These are phyloP conservation scores for Xanthorhoe spadicearia DNA, from an alignment of 2,888 invertebrate genomes.

Conservation along the genomic window DNA sequence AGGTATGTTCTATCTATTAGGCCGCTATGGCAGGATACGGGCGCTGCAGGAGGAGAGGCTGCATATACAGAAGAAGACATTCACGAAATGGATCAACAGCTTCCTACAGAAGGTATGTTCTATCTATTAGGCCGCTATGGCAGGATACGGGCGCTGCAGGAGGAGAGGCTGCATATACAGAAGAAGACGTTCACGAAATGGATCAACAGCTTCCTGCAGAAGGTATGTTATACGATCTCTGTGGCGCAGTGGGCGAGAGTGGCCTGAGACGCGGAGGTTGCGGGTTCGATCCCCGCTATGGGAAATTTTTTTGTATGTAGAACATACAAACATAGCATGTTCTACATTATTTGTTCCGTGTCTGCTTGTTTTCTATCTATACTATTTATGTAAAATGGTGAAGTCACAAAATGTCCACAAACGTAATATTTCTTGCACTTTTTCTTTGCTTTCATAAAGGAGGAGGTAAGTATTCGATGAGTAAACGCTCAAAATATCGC, in stretches of 20 bases:
- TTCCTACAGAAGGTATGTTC: constrained; percentile 94
- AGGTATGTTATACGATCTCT: constrained; percentile 86
- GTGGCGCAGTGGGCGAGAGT: no score
- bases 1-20: no score
- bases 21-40: constrained; percentile 97
- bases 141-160: constrained; percentile 97
- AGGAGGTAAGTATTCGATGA: constrained; percentile 21
- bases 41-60: constrained; percentile 98
- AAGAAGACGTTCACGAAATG: constrained; percentile 99
- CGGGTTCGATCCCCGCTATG: no score
- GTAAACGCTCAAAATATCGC: not conserved
- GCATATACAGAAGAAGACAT: constrained; percentile 99
- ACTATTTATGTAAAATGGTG: no score
- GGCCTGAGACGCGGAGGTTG: no score
- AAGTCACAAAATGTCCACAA: no score
- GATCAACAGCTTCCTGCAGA: constrained; percentile 98
- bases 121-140: no score
- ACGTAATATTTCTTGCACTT: not conserved
- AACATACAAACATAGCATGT: no score
- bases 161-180: constrained; percentile 98
- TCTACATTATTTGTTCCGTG: no score
- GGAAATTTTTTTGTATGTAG: no score
- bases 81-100: constrained; percentile 99
- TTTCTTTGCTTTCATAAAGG: constrained; percentile 13
- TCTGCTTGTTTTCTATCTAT: no score